A percentile compares a stretch with the other conserved stretches of the same genome.
Conservation (phyloP, 2,113 vertebrate species). For the Gyps fulvus region DNA sequence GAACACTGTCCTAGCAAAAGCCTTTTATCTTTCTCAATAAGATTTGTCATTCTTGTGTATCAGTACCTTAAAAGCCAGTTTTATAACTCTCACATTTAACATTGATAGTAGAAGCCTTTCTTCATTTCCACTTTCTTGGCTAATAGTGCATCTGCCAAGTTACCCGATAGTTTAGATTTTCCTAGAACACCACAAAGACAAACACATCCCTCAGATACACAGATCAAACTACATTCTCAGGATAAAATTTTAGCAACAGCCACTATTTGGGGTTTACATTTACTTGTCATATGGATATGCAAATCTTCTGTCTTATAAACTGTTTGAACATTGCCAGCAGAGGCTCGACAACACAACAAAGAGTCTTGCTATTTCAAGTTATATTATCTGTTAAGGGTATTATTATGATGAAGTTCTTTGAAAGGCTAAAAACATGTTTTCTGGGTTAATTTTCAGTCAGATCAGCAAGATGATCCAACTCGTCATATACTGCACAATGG, state of each 20-base stretch:
- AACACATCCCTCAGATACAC: neutral
- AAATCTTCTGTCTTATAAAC: neutral
- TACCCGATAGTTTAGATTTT: neutral
- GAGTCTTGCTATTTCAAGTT: neutral
- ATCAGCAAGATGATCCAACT: neutral
- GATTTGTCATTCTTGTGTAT: neutral
- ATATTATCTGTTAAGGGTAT: neutral
- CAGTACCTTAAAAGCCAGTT: neutral
- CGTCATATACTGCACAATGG: fast-evolving
- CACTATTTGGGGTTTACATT: neutral
- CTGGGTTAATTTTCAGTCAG: neutral
- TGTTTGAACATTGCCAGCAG: neutral
- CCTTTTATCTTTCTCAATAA: neutral
- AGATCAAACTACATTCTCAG: neutral
- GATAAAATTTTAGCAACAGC: neutral
- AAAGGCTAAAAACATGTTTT: neutral
- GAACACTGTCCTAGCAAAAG: neutral
- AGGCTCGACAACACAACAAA: neutral
- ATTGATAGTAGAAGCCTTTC: neutral
- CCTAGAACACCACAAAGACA: neutral
- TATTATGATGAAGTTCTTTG: neutral
- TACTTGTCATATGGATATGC: neutral
- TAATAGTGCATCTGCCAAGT: neutral
- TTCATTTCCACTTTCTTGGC: neutral
- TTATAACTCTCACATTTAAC: neutral